Evolutionary conservation across 2,797 vertebrate species (phyloP).

Genomic region (Molossus alvarezi): DNA sequence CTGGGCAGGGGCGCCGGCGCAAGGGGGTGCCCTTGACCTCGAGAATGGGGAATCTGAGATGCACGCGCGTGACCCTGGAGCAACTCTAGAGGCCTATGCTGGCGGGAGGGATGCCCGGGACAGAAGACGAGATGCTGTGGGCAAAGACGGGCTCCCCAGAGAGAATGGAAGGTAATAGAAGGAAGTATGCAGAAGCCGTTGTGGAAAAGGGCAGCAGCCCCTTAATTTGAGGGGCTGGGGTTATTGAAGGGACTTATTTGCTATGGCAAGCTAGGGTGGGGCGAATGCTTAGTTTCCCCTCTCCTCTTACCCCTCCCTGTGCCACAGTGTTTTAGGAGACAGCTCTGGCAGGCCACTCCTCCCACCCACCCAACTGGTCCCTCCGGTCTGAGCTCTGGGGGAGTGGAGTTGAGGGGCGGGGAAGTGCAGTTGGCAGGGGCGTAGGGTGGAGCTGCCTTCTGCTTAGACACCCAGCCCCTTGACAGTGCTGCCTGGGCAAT

Average conservation of each 20-base stretch:
- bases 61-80: constrained; percentile 56
- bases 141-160: background rate
- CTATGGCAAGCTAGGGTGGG: constrained; percentile 57
- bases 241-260: background rate
- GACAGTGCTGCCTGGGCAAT: constrained; percentile 20
- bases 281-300: background rate
- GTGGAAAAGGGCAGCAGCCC: constrained; percentile 17
- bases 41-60: background rate
- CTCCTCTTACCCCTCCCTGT: constrained; percentile 47
- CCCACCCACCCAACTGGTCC: constrained; percentile 80
- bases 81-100: constrained; percentile 3
- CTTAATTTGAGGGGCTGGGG: background rate
- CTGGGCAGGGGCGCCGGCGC: constrained; percentile 13
- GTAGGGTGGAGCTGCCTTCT: constrained; percentile 63
- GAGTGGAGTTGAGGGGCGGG: constrained; percentile 46
- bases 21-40: background rate
- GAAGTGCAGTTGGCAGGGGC: background rate
- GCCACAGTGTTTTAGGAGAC: constrained; percentile 43
- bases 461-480: constrained; percentile 36
- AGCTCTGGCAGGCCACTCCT: constrained; percentile 59
- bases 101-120: background rate
- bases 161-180: constrained; percentile 14
- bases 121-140: background rate
- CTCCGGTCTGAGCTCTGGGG: constrained; percentile 72
- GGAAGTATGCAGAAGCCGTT: background rate